phyloP scores from a whole-genome alignment of 2,888 invertebrate species.

The Andrena bicolor region DNA sequence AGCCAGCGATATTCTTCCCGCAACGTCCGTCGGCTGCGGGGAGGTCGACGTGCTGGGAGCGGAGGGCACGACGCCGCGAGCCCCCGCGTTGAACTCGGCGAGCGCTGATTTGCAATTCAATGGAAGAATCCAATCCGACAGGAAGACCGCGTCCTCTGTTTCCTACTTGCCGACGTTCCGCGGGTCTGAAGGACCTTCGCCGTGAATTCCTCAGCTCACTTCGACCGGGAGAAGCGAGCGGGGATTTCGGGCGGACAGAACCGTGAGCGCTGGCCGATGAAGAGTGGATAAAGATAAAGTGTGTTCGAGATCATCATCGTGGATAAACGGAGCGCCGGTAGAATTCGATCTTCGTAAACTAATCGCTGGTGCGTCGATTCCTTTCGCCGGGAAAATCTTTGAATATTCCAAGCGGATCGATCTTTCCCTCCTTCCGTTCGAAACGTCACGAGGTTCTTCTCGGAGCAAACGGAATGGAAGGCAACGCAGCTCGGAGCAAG shows the following conservation, averaged over 20 bases:
- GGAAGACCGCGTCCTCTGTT: constrained; percentile 31
- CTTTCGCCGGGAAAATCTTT: too few relatives aligned
- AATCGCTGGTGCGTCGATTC: background rate
- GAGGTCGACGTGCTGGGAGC: constrained; percentile 47
- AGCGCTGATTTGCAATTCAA: constrained; percentile 75
- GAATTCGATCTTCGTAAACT: constrained; percentile 8
- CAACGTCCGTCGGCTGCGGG: constrained; percentile 35
- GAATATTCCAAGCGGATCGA: too few relatives aligned
- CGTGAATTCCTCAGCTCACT: constrained; percentile 36
- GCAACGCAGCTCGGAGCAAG: background rate
- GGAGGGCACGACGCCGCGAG: constrained; percentile 65
- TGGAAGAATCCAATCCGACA: constrained; percentile 72
- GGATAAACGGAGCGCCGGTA: background rate
- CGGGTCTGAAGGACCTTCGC: background rate
- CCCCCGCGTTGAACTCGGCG: constrained; percentile 72
- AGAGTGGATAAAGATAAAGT: constrained; percentile 3
- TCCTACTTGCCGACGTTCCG: constrained; percentile 16
- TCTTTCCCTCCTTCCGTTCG: too few relatives aligned
- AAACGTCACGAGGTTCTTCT: too few relatives aligned
- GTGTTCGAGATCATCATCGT: constrained; percentile 30
- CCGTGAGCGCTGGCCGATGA: constrained; percentile 10
- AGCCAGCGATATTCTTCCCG: constrained; percentile 64
- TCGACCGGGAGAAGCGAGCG: constrained; percentile 38
- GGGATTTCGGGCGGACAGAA: constrained; percentile 55
- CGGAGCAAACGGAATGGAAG: background rate